phyloP scores from a whole-genome alignment of 1,140 invertebrate species.

The Cylas formicarius region DNA sequence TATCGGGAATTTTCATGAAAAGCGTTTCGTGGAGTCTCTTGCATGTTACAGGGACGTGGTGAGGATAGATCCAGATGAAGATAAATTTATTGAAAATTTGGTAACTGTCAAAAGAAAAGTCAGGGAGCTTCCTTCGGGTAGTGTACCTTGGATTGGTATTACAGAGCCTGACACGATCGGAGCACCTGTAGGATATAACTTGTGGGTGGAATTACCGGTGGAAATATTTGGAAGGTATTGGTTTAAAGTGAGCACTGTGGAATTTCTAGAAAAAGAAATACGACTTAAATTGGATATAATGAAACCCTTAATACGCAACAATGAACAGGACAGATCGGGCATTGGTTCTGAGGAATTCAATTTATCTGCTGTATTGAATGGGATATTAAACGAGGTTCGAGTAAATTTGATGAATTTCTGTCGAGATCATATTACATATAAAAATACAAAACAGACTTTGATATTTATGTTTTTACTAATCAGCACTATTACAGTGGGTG shows the following conservation, averaged over 20 bases:
- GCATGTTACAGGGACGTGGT: conserved; percentile 29
- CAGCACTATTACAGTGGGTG: conserved; percentile 19
- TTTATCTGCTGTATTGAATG: neutral
- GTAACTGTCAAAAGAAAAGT: conserved; percentile 22
- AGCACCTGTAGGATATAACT: conserved; percentile 26
- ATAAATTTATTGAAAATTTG: conserved; percentile 27
- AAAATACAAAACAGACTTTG: conserved; percentile 25
- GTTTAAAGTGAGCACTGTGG: conserved; percentile 30
- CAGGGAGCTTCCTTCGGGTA: neutral
- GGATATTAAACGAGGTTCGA: conserved; percentile 10
- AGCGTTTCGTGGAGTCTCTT: conserved; percentile 28
- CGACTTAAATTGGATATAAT: conserved; percentile 27
- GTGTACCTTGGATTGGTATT: conserved; percentile 28
- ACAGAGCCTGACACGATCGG: conserved; percentile 27
- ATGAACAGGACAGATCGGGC: too few relatives aligned
- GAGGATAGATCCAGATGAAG: conserved; percentile 23
- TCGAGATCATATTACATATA: conserved; percentile 15
- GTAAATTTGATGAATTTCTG: conserved; percentile 15
- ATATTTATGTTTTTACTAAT: conserved; percentile 27
- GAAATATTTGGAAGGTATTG: conserved; percentile 31
- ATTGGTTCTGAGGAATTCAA: conserved; percentile 3
- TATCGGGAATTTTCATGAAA: conserved; percentile 30
- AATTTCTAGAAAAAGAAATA: conserved; percentile 29
- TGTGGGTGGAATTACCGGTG: conserved; percentile 28
- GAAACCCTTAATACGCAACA: conserved; percentile 12